These are phyloP conservation scores for Turritopsis dohrnii DNA, from an alignment of 30 jellyfish, hydroid and myxozoan species.

Conservation along the genomic window DNA sequence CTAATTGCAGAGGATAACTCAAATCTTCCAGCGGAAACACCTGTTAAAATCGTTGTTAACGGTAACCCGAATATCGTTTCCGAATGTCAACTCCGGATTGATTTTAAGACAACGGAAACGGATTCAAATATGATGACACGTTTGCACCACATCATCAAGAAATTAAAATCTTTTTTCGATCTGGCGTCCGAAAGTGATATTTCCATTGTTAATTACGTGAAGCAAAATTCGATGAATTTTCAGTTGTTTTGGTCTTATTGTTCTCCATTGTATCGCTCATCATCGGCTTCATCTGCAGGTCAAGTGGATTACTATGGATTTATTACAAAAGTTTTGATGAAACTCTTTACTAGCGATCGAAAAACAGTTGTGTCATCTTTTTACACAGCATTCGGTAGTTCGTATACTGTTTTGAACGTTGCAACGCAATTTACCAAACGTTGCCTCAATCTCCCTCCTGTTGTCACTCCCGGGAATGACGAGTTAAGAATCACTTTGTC, in stretches of 20 bases:
- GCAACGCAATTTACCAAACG: slow-evolving; percentile 46
- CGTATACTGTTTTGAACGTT: slow-evolving; percentile 45
- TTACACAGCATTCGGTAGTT: slow-evolving; percentile 50
- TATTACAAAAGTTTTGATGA: slow-evolving; percentile 37
- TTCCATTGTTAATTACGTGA: slow-evolving; percentile 48
- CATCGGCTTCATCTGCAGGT: not conserved
- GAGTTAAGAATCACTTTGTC: slow-evolving; percentile 15
- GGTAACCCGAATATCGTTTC: slow-evolving; percentile 46
- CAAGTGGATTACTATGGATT: slow-evolving; percentile 38
- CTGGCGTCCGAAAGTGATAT: slow-evolving; percentile 34
- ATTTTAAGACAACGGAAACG: slow-evolving; percentile 20
- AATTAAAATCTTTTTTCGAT: slow-evolving; percentile 36
- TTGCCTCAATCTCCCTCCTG: slow-evolving; percentile 66
- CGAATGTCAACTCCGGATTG: slow-evolving; percentile 60
- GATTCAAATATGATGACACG: slow-evolving; percentile 29
- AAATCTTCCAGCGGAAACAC: slow-evolving; percentile 46
- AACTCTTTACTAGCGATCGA: slow-evolving; percentile 50
- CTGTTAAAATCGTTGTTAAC: slow-evolving; percentile 27
- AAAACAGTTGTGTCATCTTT: slow-evolving; percentile 48
- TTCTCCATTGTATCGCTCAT: slow-evolving; percentile 28
- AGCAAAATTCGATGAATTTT: slow-evolving; percentile 34
- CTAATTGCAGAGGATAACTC: slow-evolving; percentile 64
- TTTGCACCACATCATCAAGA: slow-evolving; percentile 9
- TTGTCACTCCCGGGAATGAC: slow-evolving; percentile 26
- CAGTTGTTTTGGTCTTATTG: slow-evolving; percentile 70